phyloP scores from a whole-genome alignment of 1,140 invertebrate species.

The Drosophila bifasciata region DNA sequence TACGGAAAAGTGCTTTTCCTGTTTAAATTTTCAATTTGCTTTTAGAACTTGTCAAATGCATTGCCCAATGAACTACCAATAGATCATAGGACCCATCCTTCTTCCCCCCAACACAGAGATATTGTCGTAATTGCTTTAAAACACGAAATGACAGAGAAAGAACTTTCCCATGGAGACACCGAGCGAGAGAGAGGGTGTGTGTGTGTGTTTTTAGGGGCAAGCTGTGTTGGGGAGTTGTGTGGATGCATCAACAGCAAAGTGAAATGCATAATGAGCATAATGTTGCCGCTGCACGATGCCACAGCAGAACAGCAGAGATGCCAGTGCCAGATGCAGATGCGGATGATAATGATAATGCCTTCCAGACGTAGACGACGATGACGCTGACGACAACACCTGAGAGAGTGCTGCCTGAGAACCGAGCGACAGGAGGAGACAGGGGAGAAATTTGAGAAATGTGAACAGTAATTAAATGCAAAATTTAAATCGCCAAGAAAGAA shows the following conservation, averaged over 20 bases:
- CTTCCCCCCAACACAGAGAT: too few relatives aligned
- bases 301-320: conserved; percentile 22
- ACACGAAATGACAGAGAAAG: conserved; percentile 48
- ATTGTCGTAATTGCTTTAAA: conserved; percentile 11
- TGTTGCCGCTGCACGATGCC: conserved; percentile 60
- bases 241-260: conserved; percentile 31
- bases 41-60: too few relatives aligned
- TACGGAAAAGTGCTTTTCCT: too few relatives aligned
- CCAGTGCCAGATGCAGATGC: conserved; percentile 30
- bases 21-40: too few relatives aligned
- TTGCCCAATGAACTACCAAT: too few relatives aligned
- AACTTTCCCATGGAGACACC: conserved; percentile 60
- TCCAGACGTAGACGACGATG: conserved; percentile 13
- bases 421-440: background rate
- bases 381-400: conserved; percentile 50
- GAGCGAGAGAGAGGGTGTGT: background rate
- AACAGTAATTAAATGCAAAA: conserved; percentile 77
- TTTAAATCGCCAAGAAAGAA: conserved; percentile 54
- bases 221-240: background rate
- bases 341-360: conserved; percentile 63
- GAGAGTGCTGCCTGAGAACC: conserved; percentile 17
- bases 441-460: conserved; percentile 78
- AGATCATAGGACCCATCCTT: too few relatives aligned
- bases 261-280: conserved; percentile 78
- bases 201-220: too few relatives aligned